phyloP scores from a whole-genome alignment of 2,113 vertebrate genomes.

The Brienomyrus longianalis region DNA sequence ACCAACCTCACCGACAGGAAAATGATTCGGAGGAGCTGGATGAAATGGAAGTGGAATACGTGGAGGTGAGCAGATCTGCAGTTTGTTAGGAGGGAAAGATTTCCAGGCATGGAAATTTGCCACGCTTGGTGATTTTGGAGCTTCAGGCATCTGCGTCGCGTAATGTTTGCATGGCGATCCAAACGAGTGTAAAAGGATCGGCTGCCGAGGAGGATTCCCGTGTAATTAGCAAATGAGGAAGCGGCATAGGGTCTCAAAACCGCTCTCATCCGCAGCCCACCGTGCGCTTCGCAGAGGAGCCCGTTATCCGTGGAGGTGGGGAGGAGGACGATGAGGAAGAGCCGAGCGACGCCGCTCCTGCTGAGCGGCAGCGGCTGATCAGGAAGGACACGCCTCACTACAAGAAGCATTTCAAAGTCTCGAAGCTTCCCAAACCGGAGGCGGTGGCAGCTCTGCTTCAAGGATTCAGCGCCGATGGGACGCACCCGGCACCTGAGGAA shows the following conservation, averaged over 20 bases:
- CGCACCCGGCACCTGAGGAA: conserved; percentile 26
- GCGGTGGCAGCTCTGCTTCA: conserved; percentile 83
- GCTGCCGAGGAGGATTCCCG: not conserved
- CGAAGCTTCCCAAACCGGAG: conserved; percentile 86
- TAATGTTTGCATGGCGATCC: not conserved
- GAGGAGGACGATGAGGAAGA: conserved; percentile 66
- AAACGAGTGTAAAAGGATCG: not conserved
- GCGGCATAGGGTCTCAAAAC: not conserved
- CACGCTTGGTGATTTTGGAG: not conserved
- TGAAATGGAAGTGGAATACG: conserved; percentile 75
- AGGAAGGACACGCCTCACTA: conserved; percentile 97
- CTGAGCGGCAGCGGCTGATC: conserved; percentile 83
- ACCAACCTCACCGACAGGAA: conserved; percentile 33
- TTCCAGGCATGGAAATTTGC: not conserved
- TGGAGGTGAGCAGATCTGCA: conserved; percentile 64
- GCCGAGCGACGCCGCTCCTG: conserved; percentile 43
- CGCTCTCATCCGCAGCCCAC: conserved; percentile 63
- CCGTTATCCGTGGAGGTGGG: conserved; percentile 64
- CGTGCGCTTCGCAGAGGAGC: conserved; percentile 90
- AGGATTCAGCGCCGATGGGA: conserved; percentile 54
- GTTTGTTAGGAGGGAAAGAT: not conserved
- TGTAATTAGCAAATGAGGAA: too few relatives aligned
- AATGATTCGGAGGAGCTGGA: conserved; percentile 51
- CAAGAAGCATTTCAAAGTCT: conserved; percentile 96
- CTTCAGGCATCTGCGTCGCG: not conserved